Conservation (phyloP, 1,140 invertebrate genomes). For the Caligus rogercresseyi region DNA sequence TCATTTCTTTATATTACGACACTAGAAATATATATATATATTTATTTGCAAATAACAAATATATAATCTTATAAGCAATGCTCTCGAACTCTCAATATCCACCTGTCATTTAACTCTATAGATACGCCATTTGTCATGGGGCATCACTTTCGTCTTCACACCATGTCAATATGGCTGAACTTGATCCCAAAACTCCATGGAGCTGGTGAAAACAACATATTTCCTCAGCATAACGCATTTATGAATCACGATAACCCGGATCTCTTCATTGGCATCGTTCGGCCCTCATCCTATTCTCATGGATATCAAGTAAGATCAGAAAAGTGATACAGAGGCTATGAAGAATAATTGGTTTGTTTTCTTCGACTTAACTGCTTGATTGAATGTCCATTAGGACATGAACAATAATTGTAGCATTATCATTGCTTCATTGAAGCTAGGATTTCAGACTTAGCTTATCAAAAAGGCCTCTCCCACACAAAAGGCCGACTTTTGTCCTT, state of each 20-base stretch:
- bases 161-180: constrained; percentile 15
- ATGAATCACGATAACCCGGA: constrained; percentile 7
- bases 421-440: too few relatives aligned
- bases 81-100: too few relatives aligned
- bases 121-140: not conserved
- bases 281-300: constrained; percentile 5
- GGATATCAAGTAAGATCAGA: constrained; percentile 3
- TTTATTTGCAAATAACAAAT: too few relatives aligned
- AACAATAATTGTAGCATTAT: too few relatives aligned
- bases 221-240: constrained; percentile 13
- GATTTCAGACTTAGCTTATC: not conserved
- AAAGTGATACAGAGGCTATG: not conserved
- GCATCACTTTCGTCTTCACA: constrained; percentile 11
- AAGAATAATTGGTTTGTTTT: not conserved
- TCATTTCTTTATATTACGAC: too few relatives aligned
- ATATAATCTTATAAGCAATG: too few relatives aligned
- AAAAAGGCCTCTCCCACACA: not conserved
- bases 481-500: not conserved
- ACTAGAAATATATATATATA: too few relatives aligned
- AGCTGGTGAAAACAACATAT: constrained; percentile 16
- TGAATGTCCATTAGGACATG: not conserved
- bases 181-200: constrained; percentile 12
- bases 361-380: not conserved
- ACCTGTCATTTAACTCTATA: too few relatives aligned
- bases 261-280: constrained; percentile 6